A percentile compares a stretch with the other conserved stretches of the same genome.
These are phyloP conservation scores for Tridacna gigas DNA, from an alignment of 2,888 invertebrate genomes.

Conservation along the genomic window DNA sequence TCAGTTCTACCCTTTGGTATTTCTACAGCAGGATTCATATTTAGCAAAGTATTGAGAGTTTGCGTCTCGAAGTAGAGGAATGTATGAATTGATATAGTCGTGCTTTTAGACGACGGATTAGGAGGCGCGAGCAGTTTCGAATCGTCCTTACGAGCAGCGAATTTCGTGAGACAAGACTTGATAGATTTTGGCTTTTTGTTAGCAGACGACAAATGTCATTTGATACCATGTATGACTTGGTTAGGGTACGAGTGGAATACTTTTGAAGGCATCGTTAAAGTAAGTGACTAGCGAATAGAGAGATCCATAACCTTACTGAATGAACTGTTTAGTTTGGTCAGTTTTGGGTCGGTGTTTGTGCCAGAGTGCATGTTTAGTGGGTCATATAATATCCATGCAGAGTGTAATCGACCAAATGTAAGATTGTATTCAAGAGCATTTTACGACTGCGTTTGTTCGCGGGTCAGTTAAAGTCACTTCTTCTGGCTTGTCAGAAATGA, in stretches of 20 bases:
- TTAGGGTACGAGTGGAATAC: neutral
- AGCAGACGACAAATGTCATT: conserved; percentile 6
- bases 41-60: conserved; percentile 34
- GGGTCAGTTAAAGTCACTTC: neutral
- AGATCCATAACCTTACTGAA: neutral
- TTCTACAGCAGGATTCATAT: conserved; percentile 41
- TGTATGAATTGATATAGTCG: conserved; percentile 16
- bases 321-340: neutral
- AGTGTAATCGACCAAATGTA: neutral
- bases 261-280: neutral
- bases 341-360: neutral
- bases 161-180: conserved; percentile 1
- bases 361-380: neutral
- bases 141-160: neutral
- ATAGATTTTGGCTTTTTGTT: neutral
- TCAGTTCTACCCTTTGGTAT: conserved; percentile 43
- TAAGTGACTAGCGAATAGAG: neutral
- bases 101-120: conserved; percentile 44
- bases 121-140: conserved; percentile 9
- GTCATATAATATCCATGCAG: conserved; percentile 4
- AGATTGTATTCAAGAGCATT: neutral
- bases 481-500: neutral
- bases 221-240: neutral
- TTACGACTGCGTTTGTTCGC: neutral
- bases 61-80: conserved; percentile 33